Evolutionary conservation across 2,888 invertebrate species (phyloP).

Genomic region (Geophilus truncorum): DNA sequence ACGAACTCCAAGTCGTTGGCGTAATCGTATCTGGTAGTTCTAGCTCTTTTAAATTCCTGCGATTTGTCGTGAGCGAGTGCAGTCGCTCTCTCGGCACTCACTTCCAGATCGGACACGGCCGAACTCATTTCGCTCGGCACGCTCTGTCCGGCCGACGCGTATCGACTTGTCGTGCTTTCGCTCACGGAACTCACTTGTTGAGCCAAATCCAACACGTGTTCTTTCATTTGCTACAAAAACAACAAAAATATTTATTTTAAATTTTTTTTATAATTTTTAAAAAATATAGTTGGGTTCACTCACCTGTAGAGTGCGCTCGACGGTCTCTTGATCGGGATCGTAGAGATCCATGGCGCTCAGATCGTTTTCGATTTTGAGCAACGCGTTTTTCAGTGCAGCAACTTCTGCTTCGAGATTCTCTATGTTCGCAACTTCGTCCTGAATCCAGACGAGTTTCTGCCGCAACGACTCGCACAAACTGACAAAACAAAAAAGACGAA

Average conservation of each 20-base stretch:
- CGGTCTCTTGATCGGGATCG: constrained; percentile 63
- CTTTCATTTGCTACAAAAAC: constrained; percentile 64
- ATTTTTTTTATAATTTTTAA: neutral
- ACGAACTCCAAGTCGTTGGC: constrained; percentile 71
- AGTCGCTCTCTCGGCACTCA: constrained; percentile 70
- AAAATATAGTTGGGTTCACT: too few relatives aligned
- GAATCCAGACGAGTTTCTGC: constrained; percentile 35
- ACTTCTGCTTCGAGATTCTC: constrained; percentile 36
- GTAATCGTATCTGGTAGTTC: constrained; percentile 75
- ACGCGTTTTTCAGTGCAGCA: constrained; percentile 23
- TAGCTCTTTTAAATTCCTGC: constrained; percentile 78
- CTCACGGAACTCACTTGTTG: constrained; percentile 39
- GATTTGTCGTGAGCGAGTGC: constrained; percentile 82
- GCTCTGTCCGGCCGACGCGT: constrained; percentile 49
- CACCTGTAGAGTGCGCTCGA: constrained; percentile 58
- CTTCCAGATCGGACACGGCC: constrained; percentile 73
- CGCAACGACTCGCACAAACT: constrained; percentile 36
- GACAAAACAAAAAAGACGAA: neutral
- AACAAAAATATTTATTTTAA: neutral
- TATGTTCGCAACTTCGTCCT: constrained; percentile 35
- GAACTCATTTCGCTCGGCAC: constrained; percentile 72
- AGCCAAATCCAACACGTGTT: constrained; percentile 53
- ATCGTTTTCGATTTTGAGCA: constrained; percentile 53
- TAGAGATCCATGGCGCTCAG: constrained; percentile 70
- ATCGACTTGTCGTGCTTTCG: constrained; percentile 55